Percentiles rank a stretch among this genome's conserved stretches.
Conservation (phyloP, 2,797 vertebrate genomes). For the Melanotaenia maccullochi region DNA sequence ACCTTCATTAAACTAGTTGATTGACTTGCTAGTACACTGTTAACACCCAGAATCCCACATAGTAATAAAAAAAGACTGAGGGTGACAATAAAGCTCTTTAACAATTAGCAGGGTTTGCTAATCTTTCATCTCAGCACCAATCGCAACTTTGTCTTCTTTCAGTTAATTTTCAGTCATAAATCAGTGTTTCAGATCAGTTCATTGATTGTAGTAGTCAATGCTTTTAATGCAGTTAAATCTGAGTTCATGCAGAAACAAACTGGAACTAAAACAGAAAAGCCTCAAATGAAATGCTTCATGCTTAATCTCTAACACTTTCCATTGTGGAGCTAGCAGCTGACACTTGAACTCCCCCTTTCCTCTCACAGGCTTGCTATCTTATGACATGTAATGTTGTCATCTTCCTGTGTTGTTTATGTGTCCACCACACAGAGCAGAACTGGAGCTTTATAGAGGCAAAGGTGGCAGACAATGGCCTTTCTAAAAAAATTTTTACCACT, state of each 20-base stretch:
- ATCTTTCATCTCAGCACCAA: constrained; percentile 14
- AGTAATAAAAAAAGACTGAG: constrained; percentile 23
- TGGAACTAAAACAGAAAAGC: constrained; percentile 30
- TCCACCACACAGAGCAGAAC: constrained; percentile 52
- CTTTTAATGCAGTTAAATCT: neutral
- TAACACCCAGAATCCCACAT: constrained; percentile 31
- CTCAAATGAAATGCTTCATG: constrained; percentile 23
- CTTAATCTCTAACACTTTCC: constrained; percentile 25
- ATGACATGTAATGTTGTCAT: constrained; percentile 34
- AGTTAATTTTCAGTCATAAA: constrained; percentile 34
- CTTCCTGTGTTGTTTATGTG: constrained; percentile 49
- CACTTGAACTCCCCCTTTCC: constrained; percentile 27
- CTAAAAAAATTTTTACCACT: constrained; percentile 41
- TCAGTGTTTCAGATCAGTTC: constrained; percentile 9
- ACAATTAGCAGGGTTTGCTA: constrained; percentile 33
- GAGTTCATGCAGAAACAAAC: constrained; percentile 18
- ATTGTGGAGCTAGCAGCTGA: constrained; percentile 50
- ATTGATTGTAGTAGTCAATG: constrained; percentile 3
- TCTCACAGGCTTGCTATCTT: constrained; percentile 21
- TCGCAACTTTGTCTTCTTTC: constrained; percentile 18
- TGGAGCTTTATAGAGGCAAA: constrained; percentile 46
- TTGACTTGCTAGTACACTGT: constrained; percentile 30
- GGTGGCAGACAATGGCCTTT: constrained; percentile 23
- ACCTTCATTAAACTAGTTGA: constrained; percentile 21
- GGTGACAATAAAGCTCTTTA: constrained; percentile 29